Conservation (phyloP, 2,888 invertebrate species). For the Acleris literana region DNA sequence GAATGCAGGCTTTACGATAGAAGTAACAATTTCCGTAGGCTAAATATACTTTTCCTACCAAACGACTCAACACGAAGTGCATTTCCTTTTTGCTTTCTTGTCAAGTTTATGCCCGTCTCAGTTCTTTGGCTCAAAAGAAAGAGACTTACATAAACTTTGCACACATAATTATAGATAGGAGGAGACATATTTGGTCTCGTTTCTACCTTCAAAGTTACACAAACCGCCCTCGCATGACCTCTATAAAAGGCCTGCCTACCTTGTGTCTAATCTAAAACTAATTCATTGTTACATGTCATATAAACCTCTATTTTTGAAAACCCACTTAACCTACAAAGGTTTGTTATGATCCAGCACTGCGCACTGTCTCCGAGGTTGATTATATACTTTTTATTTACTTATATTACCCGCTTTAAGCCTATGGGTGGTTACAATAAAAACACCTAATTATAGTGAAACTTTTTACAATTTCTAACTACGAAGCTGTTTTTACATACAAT, state of each 20-base stretch:
- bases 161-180: background rate
- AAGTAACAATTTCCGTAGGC: slow-evolving; percentile 30
- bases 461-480: slow-evolving; percentile 68
- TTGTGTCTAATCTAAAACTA: slow-evolving; percentile 32
- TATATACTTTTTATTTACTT: slow-evolving; percentile 31
- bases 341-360: slow-evolving; percentile 44
- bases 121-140: slow-evolving; percentile 36
- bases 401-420: slow-evolving; percentile 29
- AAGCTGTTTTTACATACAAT: slow-evolving; percentile 67
- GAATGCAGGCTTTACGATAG: slow-evolving; percentile 39
- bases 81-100: slow-evolving; percentile 9
- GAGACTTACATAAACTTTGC: slow-evolving; percentile 33
- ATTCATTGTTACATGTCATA: slow-evolving; percentile 34
- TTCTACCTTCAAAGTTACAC: background rate
- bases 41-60: slow-evolving; percentile 19
- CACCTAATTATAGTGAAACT: slow-evolving; percentile 57
- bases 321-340: slow-evolving; percentile 39
- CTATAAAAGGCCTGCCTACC: slow-evolving; percentile 3
- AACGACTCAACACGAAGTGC: slow-evolving; percentile 30
- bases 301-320: slow-evolving; percentile 35
- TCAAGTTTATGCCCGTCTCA: slow-evolving; percentile 29
- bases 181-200: background rate
- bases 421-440: slow-evolving; percentile 44
- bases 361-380: slow-evolving; percentile 47
- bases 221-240: background rate